Evolutionary conservation across 2,888 invertebrate species (phyloP).

Genomic region (Tenthredo distinguenda): DNA sequence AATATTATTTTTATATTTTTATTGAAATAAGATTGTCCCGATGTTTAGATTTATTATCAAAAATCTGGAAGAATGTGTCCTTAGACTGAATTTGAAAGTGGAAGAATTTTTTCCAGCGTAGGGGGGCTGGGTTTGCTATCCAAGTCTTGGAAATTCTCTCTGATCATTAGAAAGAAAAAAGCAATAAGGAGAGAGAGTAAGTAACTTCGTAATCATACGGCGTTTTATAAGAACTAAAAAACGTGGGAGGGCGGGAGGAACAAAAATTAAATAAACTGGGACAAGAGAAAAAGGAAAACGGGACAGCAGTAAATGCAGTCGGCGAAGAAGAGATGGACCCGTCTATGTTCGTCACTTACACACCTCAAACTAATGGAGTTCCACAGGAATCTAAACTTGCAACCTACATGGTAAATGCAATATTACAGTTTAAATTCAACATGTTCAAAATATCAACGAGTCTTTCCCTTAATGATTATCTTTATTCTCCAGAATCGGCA

Average conservation of each 20-base stretch:
- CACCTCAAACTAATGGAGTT: slow-evolving; percentile 85
- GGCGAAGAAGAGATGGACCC: slow-evolving; percentile 84
- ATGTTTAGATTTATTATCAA: background rate
- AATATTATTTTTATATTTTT: background rate
- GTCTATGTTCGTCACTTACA: slow-evolving; percentile 84
- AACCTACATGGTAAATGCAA: slow-evolving; percentile 86
- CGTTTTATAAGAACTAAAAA: background rate
- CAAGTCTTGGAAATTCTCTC: slow-evolving; percentile 29
- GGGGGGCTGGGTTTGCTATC: slow-evolving; percentile 17
- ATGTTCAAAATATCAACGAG: background rate
- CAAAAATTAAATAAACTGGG: slow-evolving; percentile 53
- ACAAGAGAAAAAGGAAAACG: slow-evolving; percentile 38
- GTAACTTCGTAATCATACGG: background rate
- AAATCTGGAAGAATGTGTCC: background rate
- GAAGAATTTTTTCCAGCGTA: slow-evolving; percentile 23
- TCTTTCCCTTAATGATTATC: slow-evolving; percentile 51
- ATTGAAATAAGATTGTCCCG: background rate
- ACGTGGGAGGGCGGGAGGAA: slow-evolving; percentile 39
- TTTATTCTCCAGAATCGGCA: slow-evolving; percentile 74
- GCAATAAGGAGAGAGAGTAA: slow-evolving; percentile 54
- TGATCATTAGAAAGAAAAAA: slow-evolving; percentile 42
- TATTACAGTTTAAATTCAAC: background rate
- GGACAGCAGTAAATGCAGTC: slow-evolving; percentile 73
- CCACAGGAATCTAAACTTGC: slow-evolving; percentile 92
- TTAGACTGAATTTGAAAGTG: slow-evolving; percentile 5